Conservation (phyloP, 2,888 invertebrate genomes). For the Amphipyra berbera region DNA sequence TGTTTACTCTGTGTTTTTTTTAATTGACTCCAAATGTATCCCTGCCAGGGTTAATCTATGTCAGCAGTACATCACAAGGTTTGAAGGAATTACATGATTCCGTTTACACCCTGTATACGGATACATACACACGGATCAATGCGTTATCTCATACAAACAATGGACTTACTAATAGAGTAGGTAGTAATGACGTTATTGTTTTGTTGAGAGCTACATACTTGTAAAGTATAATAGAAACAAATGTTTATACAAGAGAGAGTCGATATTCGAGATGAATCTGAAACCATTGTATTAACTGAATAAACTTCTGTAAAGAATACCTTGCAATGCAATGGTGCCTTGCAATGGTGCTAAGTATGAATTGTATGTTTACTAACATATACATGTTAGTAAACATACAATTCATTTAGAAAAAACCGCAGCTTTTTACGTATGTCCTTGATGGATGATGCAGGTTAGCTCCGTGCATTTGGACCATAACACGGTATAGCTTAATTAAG, state of each 20-base stretch:
- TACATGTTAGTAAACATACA: not conserved
- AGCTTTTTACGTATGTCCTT: not conserved
- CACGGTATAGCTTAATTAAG: no score
- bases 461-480: no score
- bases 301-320: not conserved
- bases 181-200: slow-evolving; percentile 7
- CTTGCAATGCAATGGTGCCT: no score
- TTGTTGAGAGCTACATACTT: slow-evolving; percentile 7
- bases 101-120: no score
- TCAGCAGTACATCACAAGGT: no score
- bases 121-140: not conserved
- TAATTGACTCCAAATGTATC: no score
- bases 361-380: no score
- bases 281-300: not conserved
- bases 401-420: not conserved
- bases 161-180: not conserved
- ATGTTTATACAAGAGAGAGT: slow-evolving; percentile 5
- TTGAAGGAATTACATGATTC: no score
- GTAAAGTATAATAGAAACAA: slow-evolving; percentile 9
- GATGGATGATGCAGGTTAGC: no score
- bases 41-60: no score
- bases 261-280: not conserved
- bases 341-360: no score
- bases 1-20: no score
- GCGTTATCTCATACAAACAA: not conserved